Percentiles rank a stretch among this genome's conserved stretches.
These are phyloP conservation scores for Coronaproctus castanopsis DNA, from an alignment of 2,888 invertebrate species.

Conservation along the genomic window DNA sequence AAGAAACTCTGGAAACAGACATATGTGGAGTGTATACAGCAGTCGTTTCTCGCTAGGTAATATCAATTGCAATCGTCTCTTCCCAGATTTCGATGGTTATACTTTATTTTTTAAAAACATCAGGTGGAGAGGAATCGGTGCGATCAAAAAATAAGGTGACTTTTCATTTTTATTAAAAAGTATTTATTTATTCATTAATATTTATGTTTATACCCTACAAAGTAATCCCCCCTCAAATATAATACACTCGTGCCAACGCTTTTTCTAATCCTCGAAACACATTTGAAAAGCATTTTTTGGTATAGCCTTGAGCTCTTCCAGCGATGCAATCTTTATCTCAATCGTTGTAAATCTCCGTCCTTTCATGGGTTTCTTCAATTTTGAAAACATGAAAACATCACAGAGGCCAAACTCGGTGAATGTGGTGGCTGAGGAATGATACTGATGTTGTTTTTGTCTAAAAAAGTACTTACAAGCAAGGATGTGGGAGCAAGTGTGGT, in stretches of 20 bases:
- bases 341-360: constrained; percentile 10
- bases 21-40: too few species aligned
- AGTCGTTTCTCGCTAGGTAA: too few species aligned
- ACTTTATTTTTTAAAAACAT: too few species aligned
- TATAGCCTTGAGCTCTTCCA: not conserved
- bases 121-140: too few species aligned
- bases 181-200: not conserved
- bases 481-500: constrained; percentile 15
- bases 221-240: constrained; percentile 1
- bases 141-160: not conserved
- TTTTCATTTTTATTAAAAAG: not conserved
- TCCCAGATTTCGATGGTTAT: too few species aligned
- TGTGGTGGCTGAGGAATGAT: constrained; percentile 3
- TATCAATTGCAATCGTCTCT: too few species aligned
- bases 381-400: constrained; percentile 12
- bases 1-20: too few species aligned
- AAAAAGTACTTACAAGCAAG: constrained; percentile 9
- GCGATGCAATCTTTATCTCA: constrained; percentile 1
- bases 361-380: constrained; percentile 13
- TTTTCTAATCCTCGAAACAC: constrained; percentile 1
- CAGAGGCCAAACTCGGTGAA: constrained; percentile 12
- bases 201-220: not conserved
- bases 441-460: constrained; percentile 18
- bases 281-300: constrained; percentile 3
- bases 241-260: constrained; percentile 3